A percentile compares a stretch with the other conserved stretches of the same genome.
Conservation (phyloP, 2,113 vertebrate genomes). For the Pseudorhombus dupliciocellatus region DNA sequence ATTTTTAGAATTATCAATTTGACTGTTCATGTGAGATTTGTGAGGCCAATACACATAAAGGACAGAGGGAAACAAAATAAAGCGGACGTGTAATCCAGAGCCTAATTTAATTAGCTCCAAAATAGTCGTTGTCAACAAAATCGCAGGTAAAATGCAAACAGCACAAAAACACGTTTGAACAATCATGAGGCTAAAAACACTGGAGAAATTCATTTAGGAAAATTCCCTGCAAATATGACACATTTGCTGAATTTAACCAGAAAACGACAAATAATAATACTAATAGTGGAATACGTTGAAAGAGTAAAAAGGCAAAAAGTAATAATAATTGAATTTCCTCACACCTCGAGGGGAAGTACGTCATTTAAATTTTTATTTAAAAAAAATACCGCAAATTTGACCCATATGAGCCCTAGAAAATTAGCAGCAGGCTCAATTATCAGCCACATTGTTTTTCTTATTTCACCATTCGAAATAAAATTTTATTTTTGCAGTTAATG, state of each 20-base stretch:
- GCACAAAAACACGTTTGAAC: not conserved
- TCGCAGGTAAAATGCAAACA: conserved; percentile 13
- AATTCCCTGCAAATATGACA: not conserved
- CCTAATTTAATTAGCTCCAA: conserved; percentile 56
- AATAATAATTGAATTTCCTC: not conserved
- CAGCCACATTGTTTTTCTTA: not conserved
- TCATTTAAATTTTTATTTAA: not conserved
- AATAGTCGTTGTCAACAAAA: conserved; percentile 25
- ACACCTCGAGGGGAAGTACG: too few relatives aligned
- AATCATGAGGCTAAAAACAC: conserved; percentile 7
- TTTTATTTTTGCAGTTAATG: not conserved
- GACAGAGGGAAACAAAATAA: conserved; percentile 20
- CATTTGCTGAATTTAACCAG: not conserved
- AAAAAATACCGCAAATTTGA: not conserved
- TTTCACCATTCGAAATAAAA: not conserved
- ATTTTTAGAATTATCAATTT: not conserved
- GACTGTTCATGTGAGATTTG: not conserved
- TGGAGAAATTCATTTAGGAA: conserved; percentile 4
- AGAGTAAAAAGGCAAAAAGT: not conserved
- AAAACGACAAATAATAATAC: not conserved
- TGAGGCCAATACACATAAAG: not conserved
- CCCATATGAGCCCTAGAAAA: not conserved
- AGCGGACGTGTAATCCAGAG: conserved; percentile 47
- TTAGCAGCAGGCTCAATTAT: not conserved
- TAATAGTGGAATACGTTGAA: conserved; percentile 4